Evolutionary conservation across 2,888 invertebrate genomes (phyloP), one percentile per base, ranked within the genome.

Genomic region (Hypomecis punctinalis): DNA sequence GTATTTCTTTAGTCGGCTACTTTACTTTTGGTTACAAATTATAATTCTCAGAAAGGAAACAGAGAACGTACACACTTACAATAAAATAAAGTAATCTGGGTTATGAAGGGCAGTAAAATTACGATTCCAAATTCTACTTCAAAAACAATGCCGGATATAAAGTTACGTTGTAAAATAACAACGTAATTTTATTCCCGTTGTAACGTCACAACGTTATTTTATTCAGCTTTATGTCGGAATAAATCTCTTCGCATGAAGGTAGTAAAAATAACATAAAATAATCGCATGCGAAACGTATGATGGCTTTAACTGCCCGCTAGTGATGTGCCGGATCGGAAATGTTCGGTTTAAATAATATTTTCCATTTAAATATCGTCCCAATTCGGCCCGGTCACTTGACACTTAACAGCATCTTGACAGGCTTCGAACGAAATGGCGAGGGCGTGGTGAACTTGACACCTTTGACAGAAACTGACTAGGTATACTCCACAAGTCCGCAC

Each of bases 171-270:
- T 57, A 57, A 61, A 65, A 56, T 60, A 37, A 59, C 46, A 51
- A 46, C 37, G 52, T 54, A 61, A 56, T 47, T 56, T 60, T 52
- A 56, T 61, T 48, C 61, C 23, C 36, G 48, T 35, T 54, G 54
- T 56, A 48, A 65, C 53, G 53, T 66, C 45, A 57, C 43, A 33
- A 11, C 47, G 60, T 59, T 61, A 56, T 56, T 57, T 61, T 61
- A 61, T 57, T 53, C 53, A 43, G 9, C 40, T 65, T 65, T 65
- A 65, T 61, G 65, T 53, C 37, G 47, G 51, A 47, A 59, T 63
- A 63, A 65, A 65, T 65, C 61, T 61, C 65, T 51, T 60, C 48
- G 40, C 56, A 52, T 65, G 65, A 46, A 57, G 57, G 53, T 48
- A 37, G 39, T 57, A 66, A 66, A 65, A 57, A 33, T 47, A 45